These are phyloP conservation scores for Diachrysia chrysitis DNA, from an alignment of 2,888 invertebrate genomes.

Conservation along the genomic window DNA sequence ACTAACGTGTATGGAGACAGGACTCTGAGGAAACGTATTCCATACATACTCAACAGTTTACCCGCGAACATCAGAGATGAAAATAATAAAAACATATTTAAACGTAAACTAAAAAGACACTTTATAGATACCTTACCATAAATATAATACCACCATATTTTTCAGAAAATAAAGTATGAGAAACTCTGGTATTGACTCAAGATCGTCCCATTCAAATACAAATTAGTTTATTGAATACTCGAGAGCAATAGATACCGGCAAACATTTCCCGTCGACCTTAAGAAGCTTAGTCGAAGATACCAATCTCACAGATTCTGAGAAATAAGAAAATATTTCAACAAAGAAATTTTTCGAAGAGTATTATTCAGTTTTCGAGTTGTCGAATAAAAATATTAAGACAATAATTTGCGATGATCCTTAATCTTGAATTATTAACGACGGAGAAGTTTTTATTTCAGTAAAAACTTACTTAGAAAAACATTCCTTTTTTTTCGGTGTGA, in stretches of 20 bases:
- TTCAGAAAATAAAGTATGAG: not conserved
- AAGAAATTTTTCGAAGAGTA: not conserved
- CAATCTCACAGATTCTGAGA: conserved; percentile 9
- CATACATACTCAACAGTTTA: too few species aligned
- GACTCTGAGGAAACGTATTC: too few species aligned
- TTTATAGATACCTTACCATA: too few species aligned
- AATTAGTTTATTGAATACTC: conserved; percentile 9
- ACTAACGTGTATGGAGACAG: too few species aligned
- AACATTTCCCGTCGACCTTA: conserved; percentile 14
- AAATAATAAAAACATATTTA: too few species aligned
- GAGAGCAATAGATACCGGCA: conserved; percentile 11
- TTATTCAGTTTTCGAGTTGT: not conserved
- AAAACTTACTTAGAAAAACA: too few species aligned
- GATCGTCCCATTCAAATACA: not conserved
- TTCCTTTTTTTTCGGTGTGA: too few species aligned
- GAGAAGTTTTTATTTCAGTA: too few species aligned
- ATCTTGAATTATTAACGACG: not conserved
- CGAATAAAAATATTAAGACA: not conserved
- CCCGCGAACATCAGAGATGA: too few species aligned
- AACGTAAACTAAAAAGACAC: too few species aligned
- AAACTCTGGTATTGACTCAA: not conserved
- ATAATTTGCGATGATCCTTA: not conserved
- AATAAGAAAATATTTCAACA: not conserved
- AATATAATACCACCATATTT: too few species aligned
- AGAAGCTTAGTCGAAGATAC: conserved; percentile 5